Conservation (phyloP, 2,888 invertebrate species). For the Eudemis profundana region DNA sequence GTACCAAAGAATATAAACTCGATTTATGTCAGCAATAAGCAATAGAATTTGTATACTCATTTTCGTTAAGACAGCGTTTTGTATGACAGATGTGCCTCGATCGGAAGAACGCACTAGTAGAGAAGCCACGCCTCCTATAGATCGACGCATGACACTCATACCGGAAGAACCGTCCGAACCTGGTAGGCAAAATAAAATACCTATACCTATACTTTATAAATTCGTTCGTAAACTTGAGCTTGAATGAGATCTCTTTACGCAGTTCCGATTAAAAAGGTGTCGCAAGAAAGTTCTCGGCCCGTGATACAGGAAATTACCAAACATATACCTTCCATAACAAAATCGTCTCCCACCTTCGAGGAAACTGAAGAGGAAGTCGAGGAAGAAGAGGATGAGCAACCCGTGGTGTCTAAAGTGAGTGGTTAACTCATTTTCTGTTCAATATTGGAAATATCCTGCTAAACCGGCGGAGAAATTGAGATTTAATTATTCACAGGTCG, state of each 20-base stretch:
- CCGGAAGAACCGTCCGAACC: conserved; percentile 60
- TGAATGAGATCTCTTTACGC: conserved; percentile 37
- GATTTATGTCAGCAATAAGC: background rate
- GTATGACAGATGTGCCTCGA: conserved; percentile 65
- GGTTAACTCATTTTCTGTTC: background rate
- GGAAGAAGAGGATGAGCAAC: conserved; percentile 51
- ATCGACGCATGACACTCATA: conserved; percentile 78
- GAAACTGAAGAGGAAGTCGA: conserved; percentile 63
- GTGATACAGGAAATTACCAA: conserved; percentile 52
- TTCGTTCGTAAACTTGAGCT: conserved; percentile 47
- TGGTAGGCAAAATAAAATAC: conserved; percentile 52
- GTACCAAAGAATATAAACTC: no score
- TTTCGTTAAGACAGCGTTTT: conserved; percentile 46
- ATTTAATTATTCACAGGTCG: conserved; percentile 54
- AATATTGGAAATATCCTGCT: background rate
- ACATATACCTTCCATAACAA: conserved; percentile 52
- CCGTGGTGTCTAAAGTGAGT: conserved; percentile 39
- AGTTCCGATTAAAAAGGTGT: conserved; percentile 53
- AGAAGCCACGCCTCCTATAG: conserved; percentile 68
- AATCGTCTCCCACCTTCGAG: conserved; percentile 56
- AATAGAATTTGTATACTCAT: conserved; percentile 47
- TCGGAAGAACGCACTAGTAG: conserved; percentile 61
- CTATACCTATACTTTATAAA: conserved; percentile 43
- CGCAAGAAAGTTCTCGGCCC: conserved; percentile 53
- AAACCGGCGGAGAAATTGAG: conserved; percentile 7